Base-by-base conservation (phyloP, 2,113 vertebrate species). In the Colius striatus region DNA sequence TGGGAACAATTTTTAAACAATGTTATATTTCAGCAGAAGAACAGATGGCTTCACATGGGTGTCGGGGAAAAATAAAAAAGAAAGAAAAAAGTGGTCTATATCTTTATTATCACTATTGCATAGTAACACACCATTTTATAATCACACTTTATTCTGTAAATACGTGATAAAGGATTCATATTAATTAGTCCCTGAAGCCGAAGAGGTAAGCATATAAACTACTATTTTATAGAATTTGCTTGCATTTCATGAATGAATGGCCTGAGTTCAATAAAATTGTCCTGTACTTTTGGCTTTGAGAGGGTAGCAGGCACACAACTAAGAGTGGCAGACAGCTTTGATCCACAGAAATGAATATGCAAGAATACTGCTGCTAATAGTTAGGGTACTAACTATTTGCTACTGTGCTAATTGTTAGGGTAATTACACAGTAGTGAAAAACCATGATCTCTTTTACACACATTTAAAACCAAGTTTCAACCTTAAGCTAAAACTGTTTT, bases 401-500 rank as follows among this genome's bases (percentile, higher is more conserved):
- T 41, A n/a, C 10, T 47, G 15, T 70, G 3, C 26, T 85, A 75
- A 6, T 16, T n/a, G 7, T 30, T 45, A 47, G 3, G 9, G 13
- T 47, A 48, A 61, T 53, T 51, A 34, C 18, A 68, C 13, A 36
- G 8, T 36, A 19, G 5, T 0, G 2, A 89, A 86, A 67, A 20
- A 1, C 5, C 8, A 2, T 6, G 1, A 43, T 6, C 5, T 79
- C 15, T 73, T 76, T 72, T 60, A 41, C 4, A 45, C 2, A 29
- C 30, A n/a, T 48, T 66, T 70, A 57, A 66, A 71, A 55, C 82
- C 30, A 9, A 43, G 2, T 3, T 81, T 74, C 20, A 63, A 8
- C 5, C 7, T 54, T 15, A 67, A 75, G 8, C 4, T 32, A 57
- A 58, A 78, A 60, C 5, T 78, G 9, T 34, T 76, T 90, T 50